Base-by-base conservation (phyloP, 2,797 vertebrate species). In the Decapterus maruadsi region DNA sequence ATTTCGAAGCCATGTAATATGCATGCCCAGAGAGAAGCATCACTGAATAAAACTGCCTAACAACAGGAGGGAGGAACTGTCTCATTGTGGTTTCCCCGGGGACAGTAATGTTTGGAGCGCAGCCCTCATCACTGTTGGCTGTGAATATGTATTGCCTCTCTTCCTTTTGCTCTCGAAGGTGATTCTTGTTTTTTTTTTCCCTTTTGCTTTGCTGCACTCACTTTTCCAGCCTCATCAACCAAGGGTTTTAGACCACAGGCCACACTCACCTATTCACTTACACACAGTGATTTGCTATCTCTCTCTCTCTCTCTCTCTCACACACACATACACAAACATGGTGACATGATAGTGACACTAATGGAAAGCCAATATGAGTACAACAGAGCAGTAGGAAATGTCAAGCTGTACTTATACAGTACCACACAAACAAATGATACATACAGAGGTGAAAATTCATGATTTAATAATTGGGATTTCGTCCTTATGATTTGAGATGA, bases 1-100 rank as follows among this genome's bases (percentile, higher is more conserved):
- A 84, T 73, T 88, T 86, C 12, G 46, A 58, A 60, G 57, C 50
- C 58, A 87, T 90, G 79, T 48, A 89, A 84, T 81, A 87, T 89
- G 79, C 67, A 89, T 86, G 82, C 42, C 55, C 46, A 40, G 61
- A 77, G 74, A 79, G 51, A 13, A 71, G 53, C 20, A 64, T 46
- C 48, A 36, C 51, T 76, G 36, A 86, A 73, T 74, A 74, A 83
- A 84, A 71, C 45, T 54, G 36, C 59, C 26, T 60, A 72, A 85
- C 80, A 83, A 71, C 84, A 58, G 71, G 38, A 64, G 80, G 69
- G 61, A 58, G 72, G 60, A 86, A 80, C 62, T 79, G 77, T 80
- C 66, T 80, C 64, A 38, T 62, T 75, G 69, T 78, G 55, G 51
- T 60, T 78, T 78, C 73, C 60, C 62, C 0, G 19, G 64, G 74